Evolutionary conservation across 2,888 invertebrate species (phyloP).

Genomic region (Zonitis immaculata): DNA sequence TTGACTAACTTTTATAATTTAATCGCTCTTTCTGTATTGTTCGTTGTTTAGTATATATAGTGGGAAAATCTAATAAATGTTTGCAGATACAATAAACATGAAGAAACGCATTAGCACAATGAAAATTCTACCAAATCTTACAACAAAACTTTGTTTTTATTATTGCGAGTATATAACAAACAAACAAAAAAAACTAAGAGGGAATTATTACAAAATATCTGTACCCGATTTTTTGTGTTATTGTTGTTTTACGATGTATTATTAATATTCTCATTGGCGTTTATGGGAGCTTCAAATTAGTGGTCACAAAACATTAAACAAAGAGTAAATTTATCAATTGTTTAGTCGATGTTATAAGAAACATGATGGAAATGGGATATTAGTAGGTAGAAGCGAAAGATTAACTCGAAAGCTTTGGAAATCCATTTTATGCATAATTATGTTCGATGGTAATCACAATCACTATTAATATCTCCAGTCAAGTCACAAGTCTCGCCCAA

Average conservation of each 20-base stretch:
- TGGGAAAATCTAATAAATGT: constrained; percentile 9
- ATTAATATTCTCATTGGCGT: constrained; percentile 7
- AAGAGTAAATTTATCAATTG: neutral
- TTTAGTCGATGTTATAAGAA: neutral
- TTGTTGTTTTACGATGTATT: neutral
- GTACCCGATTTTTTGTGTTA: neutral
- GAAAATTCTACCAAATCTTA: constrained; percentile 15
- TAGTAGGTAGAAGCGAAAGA: too few relatives aligned
- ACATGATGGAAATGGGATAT: neutral
- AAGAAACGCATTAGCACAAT: neutral
- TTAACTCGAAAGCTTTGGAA: too few relatives aligned
- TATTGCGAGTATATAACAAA: neutral
- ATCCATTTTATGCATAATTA: too few relatives aligned
- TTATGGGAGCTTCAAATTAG: neutral
- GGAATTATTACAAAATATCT: constrained; percentile 8
- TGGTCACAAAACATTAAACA: neutral
- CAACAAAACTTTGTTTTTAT: constrained; percentile 9
- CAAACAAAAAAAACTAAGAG: neutral
- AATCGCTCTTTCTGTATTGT: neutral
- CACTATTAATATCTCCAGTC: too few relatives aligned
- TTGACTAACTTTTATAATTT: neutral
- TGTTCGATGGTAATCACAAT: too few relatives aligned
- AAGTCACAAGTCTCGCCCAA: too few relatives aligned
- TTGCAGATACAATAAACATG: constrained; percentile 9
- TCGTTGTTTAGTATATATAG: constrained; percentile 2